Percentiles rank a stretch among this genome's conserved stretches.
Conservation (phyloP, 1,140 invertebrate genomes). For the Xylocopa sonorina region DNA sequence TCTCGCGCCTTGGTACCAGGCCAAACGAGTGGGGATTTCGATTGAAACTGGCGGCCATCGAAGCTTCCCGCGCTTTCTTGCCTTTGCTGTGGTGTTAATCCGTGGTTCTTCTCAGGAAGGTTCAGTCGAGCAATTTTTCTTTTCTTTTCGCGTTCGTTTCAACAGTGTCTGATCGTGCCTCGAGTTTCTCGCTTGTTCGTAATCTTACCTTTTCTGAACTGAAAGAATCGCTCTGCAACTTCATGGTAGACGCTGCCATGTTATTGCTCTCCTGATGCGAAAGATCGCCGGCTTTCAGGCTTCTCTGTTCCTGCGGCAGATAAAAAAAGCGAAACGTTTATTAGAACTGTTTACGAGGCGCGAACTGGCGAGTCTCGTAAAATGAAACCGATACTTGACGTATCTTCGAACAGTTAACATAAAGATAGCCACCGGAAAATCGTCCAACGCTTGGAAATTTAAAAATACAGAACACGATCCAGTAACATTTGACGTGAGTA, state of each 20-base stretch:
- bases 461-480: neutral
- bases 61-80: neutral
- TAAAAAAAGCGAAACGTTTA: conserved; percentile 51
- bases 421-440: neutral
- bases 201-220: conserved; percentile 89
- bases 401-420: neutral
- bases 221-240: conserved; percentile 92
- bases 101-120: no score
- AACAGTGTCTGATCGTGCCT: no score
- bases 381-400: neutral
- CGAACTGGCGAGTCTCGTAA: neutral
- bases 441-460: neutral
- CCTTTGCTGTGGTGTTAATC: no score
- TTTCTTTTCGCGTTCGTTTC: no score
- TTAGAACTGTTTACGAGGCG: conserved; percentile 5
- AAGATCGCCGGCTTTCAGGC: conserved; percentile 90
- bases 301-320: conserved; percentile 87
- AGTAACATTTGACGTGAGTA: no score
- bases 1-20: neutral
- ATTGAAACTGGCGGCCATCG: neutral
- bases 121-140: no score
- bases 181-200: no score
- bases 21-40: neutral
- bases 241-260: conserved; percentile 89
- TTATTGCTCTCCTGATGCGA: conserved; percentile 92